These are phyloP conservation scores for Ciona savignyi DNA, from an alignment of 23 tunicate genomes.

Conservation along the genomic window DNA sequence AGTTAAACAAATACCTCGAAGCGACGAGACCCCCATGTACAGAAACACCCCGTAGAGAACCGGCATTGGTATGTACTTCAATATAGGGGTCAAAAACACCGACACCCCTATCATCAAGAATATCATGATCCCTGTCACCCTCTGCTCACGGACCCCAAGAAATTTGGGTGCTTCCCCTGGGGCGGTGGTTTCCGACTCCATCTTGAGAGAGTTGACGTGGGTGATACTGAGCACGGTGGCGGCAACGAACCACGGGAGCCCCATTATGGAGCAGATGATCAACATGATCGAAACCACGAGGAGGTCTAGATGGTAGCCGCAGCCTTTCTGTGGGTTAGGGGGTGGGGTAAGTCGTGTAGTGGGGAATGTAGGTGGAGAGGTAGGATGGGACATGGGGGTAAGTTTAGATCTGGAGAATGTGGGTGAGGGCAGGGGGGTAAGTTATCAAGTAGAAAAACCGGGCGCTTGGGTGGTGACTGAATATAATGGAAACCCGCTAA, in stretches of 20 bases:
- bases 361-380: too few relatives aligned
- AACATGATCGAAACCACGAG: constrained; percentile 82
- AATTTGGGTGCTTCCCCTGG: constrained; percentile 90
- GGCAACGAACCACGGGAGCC: constrained; percentile 97
- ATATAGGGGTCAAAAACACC: constrained; percentile 72
- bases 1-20: constrained; percentile 30
- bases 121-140: constrained; percentile 92
- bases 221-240: constrained; percentile 97
- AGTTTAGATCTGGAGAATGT: too few relatives aligned
- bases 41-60: constrained; percentile 96
- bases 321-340: constrained; percentile 54
- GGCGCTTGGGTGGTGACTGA: too few relatives aligned
- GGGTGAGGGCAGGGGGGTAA: too few relatives aligned
- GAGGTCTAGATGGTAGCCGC: constrained; percentile 93
- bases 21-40: constrained; percentile 94
- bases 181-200: constrained; percentile 85
- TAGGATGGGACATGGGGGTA: too few relatives aligned
- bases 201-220: constrained; percentile 94
- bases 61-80: constrained; percentile 92
- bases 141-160: constrained; percentile 82
- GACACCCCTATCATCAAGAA: constrained; percentile 89
- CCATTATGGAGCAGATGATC: constrained; percentile 85
- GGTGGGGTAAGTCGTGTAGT: neutral
- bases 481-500: too few relatives aligned
- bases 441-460: too few relatives aligned